These are phyloP conservation scores for Xiphophorus couchianus DNA, from an alignment of 2,113 vertebrate genomes.

Conservation along the genomic window DNA sequence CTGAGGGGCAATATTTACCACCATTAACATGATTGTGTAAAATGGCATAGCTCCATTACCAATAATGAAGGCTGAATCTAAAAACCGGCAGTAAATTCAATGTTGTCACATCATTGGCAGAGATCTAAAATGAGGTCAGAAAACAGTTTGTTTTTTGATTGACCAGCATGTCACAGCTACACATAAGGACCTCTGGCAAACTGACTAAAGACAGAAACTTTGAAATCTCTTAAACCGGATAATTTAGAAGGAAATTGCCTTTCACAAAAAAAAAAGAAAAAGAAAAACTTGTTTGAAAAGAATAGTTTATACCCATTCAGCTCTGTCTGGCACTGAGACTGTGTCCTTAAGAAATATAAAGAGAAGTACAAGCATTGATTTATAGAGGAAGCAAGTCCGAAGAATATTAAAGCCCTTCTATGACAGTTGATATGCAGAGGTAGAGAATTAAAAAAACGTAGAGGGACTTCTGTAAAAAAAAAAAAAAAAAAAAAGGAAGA, in stretches of 20 bases:
- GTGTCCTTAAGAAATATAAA: constrained; percentile 32
- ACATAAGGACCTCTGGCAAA: constrained; percentile 42
- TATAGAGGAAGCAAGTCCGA: constrained; percentile 28
- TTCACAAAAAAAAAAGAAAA: constrained; percentile 1
- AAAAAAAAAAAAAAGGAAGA: constrained; percentile 8
- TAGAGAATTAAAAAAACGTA: constrained; percentile 82
- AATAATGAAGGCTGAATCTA: constrained; percentile 17
- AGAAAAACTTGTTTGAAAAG: constrained; percentile 15
- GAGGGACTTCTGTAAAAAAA: constrained; percentile 65
- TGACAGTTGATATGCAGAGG: constrained; percentile 79
- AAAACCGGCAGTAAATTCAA: constrained; percentile 37
- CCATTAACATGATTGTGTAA: constrained; percentile 7
- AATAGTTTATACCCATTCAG: constrained; percentile 31
- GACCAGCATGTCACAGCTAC: constrained; percentile 25
- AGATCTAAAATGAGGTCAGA: constrained; percentile 25
- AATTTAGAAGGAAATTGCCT: constrained; percentile 43
- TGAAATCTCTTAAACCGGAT: constrained; percentile 36
- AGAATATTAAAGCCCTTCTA: constrained; percentile 68
- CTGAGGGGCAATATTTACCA: constrained; percentile 13
- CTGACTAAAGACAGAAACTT: constrained; percentile 32
- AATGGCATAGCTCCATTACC: constrained; percentile 29
- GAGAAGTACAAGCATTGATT: constrained; percentile 41
- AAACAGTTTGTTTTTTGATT: constrained; percentile 37
- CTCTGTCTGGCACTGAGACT: constrained; percentile 44
- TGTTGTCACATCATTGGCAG: constrained; percentile 38